These are phyloP conservation scores for Bradysia coprophila DNA, from an alignment of 1,140 invertebrate species.

Conservation along the genomic window DNA sequence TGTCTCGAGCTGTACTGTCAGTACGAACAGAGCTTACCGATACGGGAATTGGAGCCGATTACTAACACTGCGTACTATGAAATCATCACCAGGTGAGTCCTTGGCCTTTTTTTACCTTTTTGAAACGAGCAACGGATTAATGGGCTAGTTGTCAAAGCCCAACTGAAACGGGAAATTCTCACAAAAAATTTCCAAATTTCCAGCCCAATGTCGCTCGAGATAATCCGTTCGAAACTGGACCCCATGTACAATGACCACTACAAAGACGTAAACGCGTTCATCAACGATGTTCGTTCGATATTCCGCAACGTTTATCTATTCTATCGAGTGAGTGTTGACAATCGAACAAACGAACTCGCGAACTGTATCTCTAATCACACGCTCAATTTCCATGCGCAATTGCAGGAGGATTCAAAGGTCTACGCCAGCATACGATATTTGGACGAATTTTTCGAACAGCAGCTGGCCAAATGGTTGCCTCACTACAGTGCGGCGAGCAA, in stretches of 20 bases:
- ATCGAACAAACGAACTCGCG: not conserved
- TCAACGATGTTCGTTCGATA: slow-evolving; percentile 65
- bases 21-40: slow-evolving; percentile 67
- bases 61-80: slow-evolving; percentile 32
- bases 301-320: slow-evolving; percentile 74
- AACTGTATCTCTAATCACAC: not conserved
- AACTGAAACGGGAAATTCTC: not conserved
- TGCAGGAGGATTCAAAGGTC: slow-evolving; percentile 61
- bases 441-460: slow-evolving; percentile 69
- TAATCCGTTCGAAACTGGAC: slow-evolving; percentile 59
- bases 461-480: slow-evolving; percentile 62
- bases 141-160: too few species aligned
- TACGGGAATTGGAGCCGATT: slow-evolving; percentile 66
- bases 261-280: slow-evolving; percentile 50
- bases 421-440: slow-evolving; percentile 65
- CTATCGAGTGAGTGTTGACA: slow-evolving; percentile 49
- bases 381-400: slow-evolving; percentile 8
- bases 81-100: slow-evolving; percentile 18
- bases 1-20: slow-evolving; percentile 80
- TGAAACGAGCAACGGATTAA: not conserved
- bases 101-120: not conserved
- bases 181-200: slow-evolving; percentile 28
- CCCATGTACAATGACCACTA: slow-evolving; percentile 52
- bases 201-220: slow-evolving; percentile 69
- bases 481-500: slow-evolving; percentile 10